Percentiles rank a stretch among this genome's conserved stretches.
Evolutionary conservation across 2,888 invertebrate species (phyloP).

Genomic region (Smittia sp.): DNA sequence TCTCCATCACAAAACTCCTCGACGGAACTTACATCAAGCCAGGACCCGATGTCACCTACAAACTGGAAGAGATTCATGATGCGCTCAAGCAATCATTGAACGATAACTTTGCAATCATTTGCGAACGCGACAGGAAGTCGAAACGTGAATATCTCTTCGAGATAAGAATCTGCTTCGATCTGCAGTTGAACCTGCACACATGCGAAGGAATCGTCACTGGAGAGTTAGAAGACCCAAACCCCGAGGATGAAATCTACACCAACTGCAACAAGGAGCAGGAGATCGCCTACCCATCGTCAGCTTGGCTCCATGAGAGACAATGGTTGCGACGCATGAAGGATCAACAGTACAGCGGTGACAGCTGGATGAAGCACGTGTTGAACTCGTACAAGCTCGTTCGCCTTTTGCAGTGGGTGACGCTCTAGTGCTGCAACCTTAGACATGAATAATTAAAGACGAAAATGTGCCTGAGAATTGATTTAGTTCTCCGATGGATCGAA

Average conservation of each 20-base stretch:
- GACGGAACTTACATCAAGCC: constrained; percentile 59
- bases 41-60: constrained; percentile 53
- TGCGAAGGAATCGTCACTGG: constrained; percentile 60
- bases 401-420: constrained; percentile 63
- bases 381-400: constrained; percentile 59
- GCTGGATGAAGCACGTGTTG: constrained; percentile 54
- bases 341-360: constrained; percentile 43
- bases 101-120: constrained; percentile 63
- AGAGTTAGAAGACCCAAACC: constrained; percentile 47
- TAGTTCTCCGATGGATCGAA: background rate
- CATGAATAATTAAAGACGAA: background rate
- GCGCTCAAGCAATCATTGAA: constrained; percentile 58
- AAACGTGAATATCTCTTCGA: constrained; percentile 64
- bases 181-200: constrained; percentile 61
- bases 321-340: constrained; percentile 49
- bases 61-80: constrained; percentile 55
- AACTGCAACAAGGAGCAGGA: constrained; percentile 59
- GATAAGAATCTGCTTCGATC: constrained; percentile 72
- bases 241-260: constrained; percentile 56
- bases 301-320: constrained; percentile 45
- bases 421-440: no score
- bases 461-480: constrained; percentile 18
- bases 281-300: constrained; percentile 57
- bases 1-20: constrained; percentile 62
- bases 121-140: constrained; percentile 59